phyloP scores from a whole-genome alignment of 2,797 vertebrate genomes.

The Alca torda region DNA sequence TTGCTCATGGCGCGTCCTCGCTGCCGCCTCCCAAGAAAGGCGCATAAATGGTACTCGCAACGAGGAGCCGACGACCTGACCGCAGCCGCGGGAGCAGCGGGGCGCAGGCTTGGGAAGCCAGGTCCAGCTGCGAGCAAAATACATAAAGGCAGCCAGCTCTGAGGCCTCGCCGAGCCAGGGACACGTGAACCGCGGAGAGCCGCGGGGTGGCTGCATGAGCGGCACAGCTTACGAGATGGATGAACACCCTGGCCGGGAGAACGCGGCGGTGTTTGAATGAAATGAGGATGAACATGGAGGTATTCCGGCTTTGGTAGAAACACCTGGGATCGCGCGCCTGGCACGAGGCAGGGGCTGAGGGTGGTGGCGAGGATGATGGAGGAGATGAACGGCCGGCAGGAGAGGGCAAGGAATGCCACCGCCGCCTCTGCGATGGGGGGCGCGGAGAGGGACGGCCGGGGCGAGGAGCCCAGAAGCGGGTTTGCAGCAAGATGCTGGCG shows the following conservation, averaged over 20 bases:
- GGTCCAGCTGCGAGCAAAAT: neutral
- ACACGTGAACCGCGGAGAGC: neutral
- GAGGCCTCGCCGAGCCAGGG: neutral
- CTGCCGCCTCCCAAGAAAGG: neutral
- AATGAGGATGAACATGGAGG: neutral
- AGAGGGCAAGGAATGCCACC: neutral
- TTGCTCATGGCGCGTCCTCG: neutral
- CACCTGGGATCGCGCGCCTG: neutral
- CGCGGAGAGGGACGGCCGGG: fast-evolving
- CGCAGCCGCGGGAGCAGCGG: neutral
- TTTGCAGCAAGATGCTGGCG: neutral
- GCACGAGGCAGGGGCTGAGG: neutral
- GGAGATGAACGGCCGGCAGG: neutral
- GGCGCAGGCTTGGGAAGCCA: neutral
- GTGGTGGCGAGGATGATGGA: neutral
- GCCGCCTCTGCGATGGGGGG: neutral
- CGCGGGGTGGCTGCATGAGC: neutral
- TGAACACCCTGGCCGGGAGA: neutral
- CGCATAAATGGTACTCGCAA: neutral
- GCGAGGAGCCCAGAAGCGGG: neutral
- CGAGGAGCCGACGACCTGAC: neutral
- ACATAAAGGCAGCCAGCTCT: conserved; percentile 1
- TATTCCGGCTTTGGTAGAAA: neutral
- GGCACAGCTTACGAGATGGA: neutral
- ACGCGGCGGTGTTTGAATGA: neutral